Percentiles rank a stretch among this genome's conserved stretches.
Evolutionary conservation across 2,113 vertebrate species (phyloP).

Genomic region (Macroglossus sobrinus): DNA sequence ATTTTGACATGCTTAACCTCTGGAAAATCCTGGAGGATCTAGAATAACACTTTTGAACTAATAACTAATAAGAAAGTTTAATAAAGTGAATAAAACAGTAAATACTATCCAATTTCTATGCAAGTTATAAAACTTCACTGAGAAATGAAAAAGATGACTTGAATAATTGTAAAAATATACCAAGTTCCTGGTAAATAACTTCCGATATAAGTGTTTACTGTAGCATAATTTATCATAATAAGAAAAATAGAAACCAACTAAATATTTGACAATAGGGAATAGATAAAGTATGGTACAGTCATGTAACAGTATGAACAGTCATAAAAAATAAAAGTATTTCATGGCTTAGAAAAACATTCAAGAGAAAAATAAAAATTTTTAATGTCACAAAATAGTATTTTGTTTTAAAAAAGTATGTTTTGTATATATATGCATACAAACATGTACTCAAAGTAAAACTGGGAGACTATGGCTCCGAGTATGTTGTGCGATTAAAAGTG

Average conservation of each 20-base stretch:
- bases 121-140: not conserved
- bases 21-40: not conserved
- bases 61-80: not conserved
- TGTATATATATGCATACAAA: not conserved
- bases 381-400: not conserved
- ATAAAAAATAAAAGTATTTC: conserved; percentile 51
- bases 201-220: not conserved
- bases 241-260: conserved; percentile 55
- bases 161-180: not conserved
- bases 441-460: not conserved
- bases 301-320: not conserved
- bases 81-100: not conserved
- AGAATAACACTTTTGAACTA: not conserved
- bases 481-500: not conserved
- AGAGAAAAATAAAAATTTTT: not conserved
- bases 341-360: conserved; percentile 15
- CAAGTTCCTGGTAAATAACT: conserved; percentile 11
- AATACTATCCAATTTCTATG: not conserved
- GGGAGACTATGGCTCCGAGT: not conserved
- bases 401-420: not conserved
- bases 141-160: conserved; percentile 21
- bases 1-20: not conserved
- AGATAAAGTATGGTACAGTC: not conserved
- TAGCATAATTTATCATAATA: conserved; percentile 42
- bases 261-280: conserved; percentile 47